phyloP scores from a whole-genome alignment of 2,113 vertebrate genomes.

The Lonchura striata region DNA sequence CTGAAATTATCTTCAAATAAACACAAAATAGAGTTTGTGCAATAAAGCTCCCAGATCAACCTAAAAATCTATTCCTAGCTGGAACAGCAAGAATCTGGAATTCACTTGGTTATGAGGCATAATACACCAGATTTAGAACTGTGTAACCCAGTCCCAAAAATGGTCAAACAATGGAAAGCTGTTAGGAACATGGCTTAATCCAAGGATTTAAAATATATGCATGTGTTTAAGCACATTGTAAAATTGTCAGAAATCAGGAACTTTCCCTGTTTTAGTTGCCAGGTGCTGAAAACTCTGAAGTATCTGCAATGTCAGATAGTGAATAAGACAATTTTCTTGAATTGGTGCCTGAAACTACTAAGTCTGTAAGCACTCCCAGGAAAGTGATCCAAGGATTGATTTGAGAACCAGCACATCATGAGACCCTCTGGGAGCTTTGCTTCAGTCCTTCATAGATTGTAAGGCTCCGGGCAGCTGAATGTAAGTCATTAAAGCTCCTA shows the following conservation, averaged over 20 bases:
- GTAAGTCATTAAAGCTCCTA: constrained; percentile 52
- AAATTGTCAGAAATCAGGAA: neutral
- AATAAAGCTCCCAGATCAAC: neutral
- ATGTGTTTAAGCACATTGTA: neutral
- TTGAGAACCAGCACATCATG: constrained; percentile 40
- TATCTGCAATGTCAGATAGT: neutral
- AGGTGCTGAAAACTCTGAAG: neutral
- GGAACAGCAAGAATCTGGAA: neutral
- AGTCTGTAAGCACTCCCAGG: constrained; percentile 2
- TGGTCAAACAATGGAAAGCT: neutral
- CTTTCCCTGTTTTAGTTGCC: neutral
- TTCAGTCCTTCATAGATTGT: constrained; percentile 37
- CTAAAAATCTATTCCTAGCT: neutral
- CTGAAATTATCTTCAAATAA: neutral
- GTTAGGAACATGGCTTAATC: neutral
- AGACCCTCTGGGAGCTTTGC: constrained; percentile 42
- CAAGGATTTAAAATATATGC: neutral
- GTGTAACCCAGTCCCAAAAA: neutral
- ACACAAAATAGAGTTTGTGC: neutral
- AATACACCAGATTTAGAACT: neutral
- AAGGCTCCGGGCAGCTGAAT: constrained; percentile 33
- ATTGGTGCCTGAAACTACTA: constrained; percentile 8
- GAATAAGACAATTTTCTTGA: constrained; percentile 22
- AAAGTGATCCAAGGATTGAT: constrained; percentile 46
- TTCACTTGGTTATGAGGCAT: neutral